Evolutionary conservation across 2,113 vertebrate genomes (phyloP), one percentile per base, ranked within the genome.

Genomic region (Siniperca chuatsi): DNA sequence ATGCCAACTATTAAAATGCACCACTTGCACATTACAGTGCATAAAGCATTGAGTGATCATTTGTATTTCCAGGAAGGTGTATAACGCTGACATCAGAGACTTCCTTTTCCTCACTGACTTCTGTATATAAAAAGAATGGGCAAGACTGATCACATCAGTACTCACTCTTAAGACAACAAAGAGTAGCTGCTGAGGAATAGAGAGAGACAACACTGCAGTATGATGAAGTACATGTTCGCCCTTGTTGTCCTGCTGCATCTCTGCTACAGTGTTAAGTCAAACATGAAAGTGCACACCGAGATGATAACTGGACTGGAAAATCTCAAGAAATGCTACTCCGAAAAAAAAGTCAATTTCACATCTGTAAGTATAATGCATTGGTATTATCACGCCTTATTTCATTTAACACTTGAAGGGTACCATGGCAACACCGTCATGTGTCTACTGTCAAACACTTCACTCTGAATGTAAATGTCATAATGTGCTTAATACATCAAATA

Each of bases 341-440:
- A 0, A 0, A 6, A 6, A 0, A 33, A 25, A 18, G 4, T 18
- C n/a, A 54, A 6, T 4, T 13, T 81, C 37, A 40, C 1, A 11
- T 21, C 29, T 50, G 94, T 94, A 76, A 93, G 94, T 93, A 89
- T 42, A 13, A 25, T 3, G 4, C 13, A 40, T 44, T 35, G 23
- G 12, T 74, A 64, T 21, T 16, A 65, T 78, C 40, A 74, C 55
- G 37, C 1, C 29, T 35, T 20, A 33, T 76, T 61, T 81, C 6
- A 29, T 48, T 52, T 72, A 12, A 48, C n/a, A 46, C 15, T 66
- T 8, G 35, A 29, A 71, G 44, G 13, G 1, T 40, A 29, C 18
- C 0, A 3, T 18, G 11, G 23, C 33, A 69, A 42, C 21, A 16
- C 16, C 5, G 3, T 66, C 7, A 48, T 0, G 13, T 70, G 0